Base-by-base conservation (phyloP, 1,140 invertebrate genomes). In the Helicoverpa zea region DNA sequence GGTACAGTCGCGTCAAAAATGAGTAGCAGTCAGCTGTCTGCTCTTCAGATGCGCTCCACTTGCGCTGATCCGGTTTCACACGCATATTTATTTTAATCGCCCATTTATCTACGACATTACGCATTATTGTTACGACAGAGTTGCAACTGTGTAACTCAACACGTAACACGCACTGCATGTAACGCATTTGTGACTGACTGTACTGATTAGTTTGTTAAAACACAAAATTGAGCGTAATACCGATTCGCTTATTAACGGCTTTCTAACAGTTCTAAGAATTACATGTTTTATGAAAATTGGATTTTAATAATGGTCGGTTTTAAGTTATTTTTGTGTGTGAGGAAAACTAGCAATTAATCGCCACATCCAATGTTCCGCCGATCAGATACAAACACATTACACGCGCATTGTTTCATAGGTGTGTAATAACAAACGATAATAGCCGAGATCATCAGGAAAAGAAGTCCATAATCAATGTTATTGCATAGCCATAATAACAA, bases 41-140 rank as follows among this genome's bases (percentile, higher is more conserved):
- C n/a, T 7, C 56, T 61, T 77, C 30, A 54, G 76, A 68, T 79
- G 63, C 63, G 64, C 76, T 79, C 76, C 76, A 79, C 63, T 79
- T 68, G 76, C 76, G 51, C n/a, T 43, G 52, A 16, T 56, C 76
- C 54, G 76, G 64, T 79, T 79, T 70, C 52, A 70, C 63, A 79
- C 76, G 76, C 76, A 79, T 58, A 58, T 79, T 58, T 68, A 79
- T 79, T 79, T 47, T 70, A 79, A 79, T 79, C 63, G 30, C 51
- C 52, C 52, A 70, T 79, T 70, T 79, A 70, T 79, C 76, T 70
- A 79, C 52, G 76, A 79, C 64, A 79, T 79, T 79, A 79, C 76
- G 76, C 76, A 68, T 79, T 79, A 79, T 79, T 79, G 64, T 79
- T 79, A 79, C 64, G 49, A 54, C 52, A 68, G 52, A 35, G 16